Base-by-base conservation (phyloP, 2,113 vertebrate genomes). In the Parus major region DNA sequence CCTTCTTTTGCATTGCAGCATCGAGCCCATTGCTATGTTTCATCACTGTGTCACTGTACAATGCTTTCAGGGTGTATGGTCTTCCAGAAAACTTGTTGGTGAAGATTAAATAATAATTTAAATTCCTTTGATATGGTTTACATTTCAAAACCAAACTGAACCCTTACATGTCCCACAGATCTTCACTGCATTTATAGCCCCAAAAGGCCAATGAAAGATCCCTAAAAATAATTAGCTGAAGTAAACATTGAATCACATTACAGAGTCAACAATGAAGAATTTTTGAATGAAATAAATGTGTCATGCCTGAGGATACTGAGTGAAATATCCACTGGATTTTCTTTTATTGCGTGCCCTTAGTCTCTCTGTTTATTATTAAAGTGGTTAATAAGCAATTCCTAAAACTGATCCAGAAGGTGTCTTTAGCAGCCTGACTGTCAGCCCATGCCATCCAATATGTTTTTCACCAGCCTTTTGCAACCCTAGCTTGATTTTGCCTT, bases 321-420 rank as follows among this genome's bases (percentile, higher is more conserved):
- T 82, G 90, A 96, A 97, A 95, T 90, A 96, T 78, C 90, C 96
- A 82, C 90, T 82, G 93, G 93, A 70, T 95, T 96, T 93, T 92
- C 94, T 96, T 96, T 86, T 96, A 96, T 95, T 97, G 82, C 31
- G 25, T 87, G 83, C 64, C 92, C 82, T 88, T 96, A 96, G 93
- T 86, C 92, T 96, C 64, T 75, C n/a, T 96, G 97, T 97, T 98
- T 97, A 90, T 95, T 96, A 95, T 96, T 96, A 68, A 90, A 94
- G 96, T 83, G 94, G 80, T 90, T 97, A 95, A 89, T 95, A 60
- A 93, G 76, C 57, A 95, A 88, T 97, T 96, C 82, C 91, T 95
- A 95, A 97, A 98, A 89, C 90, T 86, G 87, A 93, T 85, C 79
- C 91, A 96, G 91, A 97, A 94, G 92, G 92, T 96, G 35, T 87